Evolutionary conservation across 2,797 vertebrate genomes (phyloP), one percentile per base, ranked within the genome.

Genomic region (Xiphophorus birchmanni): DNA sequence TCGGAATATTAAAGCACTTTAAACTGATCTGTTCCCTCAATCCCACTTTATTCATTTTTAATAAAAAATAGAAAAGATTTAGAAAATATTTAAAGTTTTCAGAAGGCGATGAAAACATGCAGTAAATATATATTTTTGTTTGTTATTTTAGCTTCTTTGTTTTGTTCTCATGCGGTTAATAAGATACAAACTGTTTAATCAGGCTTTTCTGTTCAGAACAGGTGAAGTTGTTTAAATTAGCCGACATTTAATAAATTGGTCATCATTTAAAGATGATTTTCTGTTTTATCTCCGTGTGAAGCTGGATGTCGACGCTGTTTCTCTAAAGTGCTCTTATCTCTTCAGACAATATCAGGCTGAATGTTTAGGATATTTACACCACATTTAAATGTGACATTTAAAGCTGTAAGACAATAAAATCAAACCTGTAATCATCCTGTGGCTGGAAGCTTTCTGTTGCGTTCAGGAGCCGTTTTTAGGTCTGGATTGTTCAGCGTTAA

Each of bases 311-410:
- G 13, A 32, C 2, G 40, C 40, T 32, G 26, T 73, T 69, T 0
- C 21, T 26, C 9, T 32, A 29, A 74, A 74, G 50, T 74, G 73
- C 73, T 74, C 73, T 74, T 74, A 74, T 23, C 73, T 48, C 45
- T 72, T 37, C 73, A n/a, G 71, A 15, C 29, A 45, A 18, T 29
- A 56, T 40, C 72, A 32, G 45, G 9, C 40, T 73, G 29, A 73
- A 73, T 48, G 45, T 50, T 48, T 26, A 71, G 40, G 10, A 15
- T 23, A 44, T 44, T n/a, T 71, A 26, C 67, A 50, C 72, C 29
- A 35, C 72, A 1, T 73, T 3, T 73, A 50, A 21, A 73, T 5
- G 18, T 42, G 29, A 50, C 6, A 50, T 50, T 73, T 74, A 74
- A 18, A 12, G 29, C 72, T 18, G 35, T 21, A 10, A 47, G 40